Conservation (phyloP, 2,113 vertebrate genomes). For the Corythornis vintsioides region DNA sequence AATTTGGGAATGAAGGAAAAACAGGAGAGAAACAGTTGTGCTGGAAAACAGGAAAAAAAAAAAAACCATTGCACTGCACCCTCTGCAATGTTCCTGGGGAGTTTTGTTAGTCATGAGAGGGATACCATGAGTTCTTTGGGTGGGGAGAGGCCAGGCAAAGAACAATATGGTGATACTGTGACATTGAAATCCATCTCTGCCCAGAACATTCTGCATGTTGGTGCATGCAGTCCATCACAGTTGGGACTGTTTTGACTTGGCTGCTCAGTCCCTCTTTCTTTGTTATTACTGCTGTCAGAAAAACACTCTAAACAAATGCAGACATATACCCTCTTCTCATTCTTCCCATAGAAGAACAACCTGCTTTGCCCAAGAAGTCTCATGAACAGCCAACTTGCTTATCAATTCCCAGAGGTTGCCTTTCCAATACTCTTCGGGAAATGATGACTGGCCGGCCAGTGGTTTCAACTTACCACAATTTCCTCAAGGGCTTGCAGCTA, state of each 20-base stretch:
- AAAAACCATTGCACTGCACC: not conserved
- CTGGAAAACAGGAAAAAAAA: not conserved
- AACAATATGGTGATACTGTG: not conserved
- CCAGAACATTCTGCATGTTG: not conserved
- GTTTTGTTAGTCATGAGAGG: not conserved
- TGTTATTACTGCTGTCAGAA: not conserved
- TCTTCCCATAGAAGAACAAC: constrained; percentile 10
- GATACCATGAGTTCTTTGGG: not conserved
- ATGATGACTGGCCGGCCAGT: constrained; percentile 51
- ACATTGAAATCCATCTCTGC: not conserved
- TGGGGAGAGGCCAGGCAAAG: not conserved
- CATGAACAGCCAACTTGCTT: constrained; percentile 42
- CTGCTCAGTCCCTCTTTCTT: not conserved
- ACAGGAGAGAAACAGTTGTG: not conserved
- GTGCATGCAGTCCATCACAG: rapidly evolving
- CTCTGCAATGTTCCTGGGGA: not conserved
- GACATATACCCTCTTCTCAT: not conserved
- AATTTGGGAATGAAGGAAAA: constrained; percentile 1
- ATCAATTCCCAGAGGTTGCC: constrained; percentile 37
- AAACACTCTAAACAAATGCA: not conserved
- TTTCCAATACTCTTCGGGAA: constrained; percentile 38
- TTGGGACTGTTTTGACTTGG: not conserved
- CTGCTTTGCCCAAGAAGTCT: not conserved
- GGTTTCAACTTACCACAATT: constrained; percentile 56
- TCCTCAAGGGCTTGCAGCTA: constrained; percentile 64